These are phyloP conservation scores for Phylloscopus collybita DNA, from an alignment of 2,797 vertebrate species.

Conservation along the genomic window DNA sequence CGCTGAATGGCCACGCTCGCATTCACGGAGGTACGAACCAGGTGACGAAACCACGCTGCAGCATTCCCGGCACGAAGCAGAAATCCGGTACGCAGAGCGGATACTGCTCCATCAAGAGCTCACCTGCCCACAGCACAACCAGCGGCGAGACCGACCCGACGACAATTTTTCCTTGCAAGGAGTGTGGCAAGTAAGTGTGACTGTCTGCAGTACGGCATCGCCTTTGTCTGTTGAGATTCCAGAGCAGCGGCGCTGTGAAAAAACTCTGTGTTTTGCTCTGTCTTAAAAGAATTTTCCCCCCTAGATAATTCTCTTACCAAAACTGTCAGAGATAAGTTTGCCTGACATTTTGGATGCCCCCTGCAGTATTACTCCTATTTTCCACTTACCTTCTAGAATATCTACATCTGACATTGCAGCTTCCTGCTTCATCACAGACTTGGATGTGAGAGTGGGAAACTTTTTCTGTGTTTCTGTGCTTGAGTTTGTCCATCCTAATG, in stretches of 20 bases:
- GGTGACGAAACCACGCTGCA: constrained; percentile 73
- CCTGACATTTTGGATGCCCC: neutral
- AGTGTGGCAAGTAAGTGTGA: constrained; percentile 80
- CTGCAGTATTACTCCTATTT: neutral
- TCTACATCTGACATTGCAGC: neutral
- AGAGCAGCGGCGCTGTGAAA: neutral
- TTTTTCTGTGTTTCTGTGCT: neutral
- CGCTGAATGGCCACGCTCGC: constrained; percentile 82
- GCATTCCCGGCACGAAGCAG: constrained; percentile 67
- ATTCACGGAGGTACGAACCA: constrained; percentile 80
- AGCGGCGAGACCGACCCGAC: constrained; percentile 84
- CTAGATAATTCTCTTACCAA: neutral
- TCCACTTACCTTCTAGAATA: neutral
- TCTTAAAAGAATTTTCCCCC: neutral
- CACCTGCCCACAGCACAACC: constrained; percentile 85
- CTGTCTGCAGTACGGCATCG: rapidly evolving
- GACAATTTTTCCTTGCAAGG: constrained; percentile 86
- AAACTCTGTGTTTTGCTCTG: neutral
- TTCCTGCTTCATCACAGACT: neutral
- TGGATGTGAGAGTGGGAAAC: neutral
- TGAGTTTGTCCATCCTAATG: neutral
- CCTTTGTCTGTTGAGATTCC: neutral
- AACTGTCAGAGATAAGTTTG: neutral
- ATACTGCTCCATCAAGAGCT: constrained; percentile 83
- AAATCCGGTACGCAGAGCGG: constrained; percentile 78